phyloP scores from a whole-genome alignment of 2,113 vertebrate species.

The Oenanthe melanoleuca region DNA sequence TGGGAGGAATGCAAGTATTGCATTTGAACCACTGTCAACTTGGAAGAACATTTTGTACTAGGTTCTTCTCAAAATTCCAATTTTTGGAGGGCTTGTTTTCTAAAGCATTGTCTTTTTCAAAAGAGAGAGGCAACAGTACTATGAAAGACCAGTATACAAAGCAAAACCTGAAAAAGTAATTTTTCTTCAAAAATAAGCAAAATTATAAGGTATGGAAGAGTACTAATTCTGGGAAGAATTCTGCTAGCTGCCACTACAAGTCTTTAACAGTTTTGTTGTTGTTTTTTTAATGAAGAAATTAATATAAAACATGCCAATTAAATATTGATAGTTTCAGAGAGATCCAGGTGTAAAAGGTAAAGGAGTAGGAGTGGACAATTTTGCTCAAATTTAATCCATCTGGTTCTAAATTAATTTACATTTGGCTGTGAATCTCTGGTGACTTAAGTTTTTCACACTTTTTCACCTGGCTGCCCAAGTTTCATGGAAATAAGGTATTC shows the following conservation, averaged over 20 bases:
- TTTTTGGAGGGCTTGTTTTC: neutral
- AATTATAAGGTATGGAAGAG: neutral
- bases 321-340: neutral
- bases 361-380: neutral
- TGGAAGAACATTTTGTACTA: neutral
- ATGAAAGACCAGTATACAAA: neutral
- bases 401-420: neutral
- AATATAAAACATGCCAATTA: neutral
- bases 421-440: neutral
- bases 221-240: neutral
- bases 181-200: neutral
- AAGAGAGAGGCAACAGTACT: neutral
- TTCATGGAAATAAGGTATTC: neutral
- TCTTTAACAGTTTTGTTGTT: neutral
- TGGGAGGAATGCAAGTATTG: constrained; percentile 2
- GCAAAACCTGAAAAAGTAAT: neutral
- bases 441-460: neutral
- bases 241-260: neutral
- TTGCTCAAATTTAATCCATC: neutral
- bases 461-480: neutral
- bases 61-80: neutral
- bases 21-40: neutral
- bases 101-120: neutral
- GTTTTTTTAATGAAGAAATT: neutral
- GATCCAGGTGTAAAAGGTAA: neutral